Evolutionary conservation across 2,113 vertebrate genomes (phyloP), one percentile per base, ranked within the genome.

Genomic region (Catharus fuscescens): DNA sequence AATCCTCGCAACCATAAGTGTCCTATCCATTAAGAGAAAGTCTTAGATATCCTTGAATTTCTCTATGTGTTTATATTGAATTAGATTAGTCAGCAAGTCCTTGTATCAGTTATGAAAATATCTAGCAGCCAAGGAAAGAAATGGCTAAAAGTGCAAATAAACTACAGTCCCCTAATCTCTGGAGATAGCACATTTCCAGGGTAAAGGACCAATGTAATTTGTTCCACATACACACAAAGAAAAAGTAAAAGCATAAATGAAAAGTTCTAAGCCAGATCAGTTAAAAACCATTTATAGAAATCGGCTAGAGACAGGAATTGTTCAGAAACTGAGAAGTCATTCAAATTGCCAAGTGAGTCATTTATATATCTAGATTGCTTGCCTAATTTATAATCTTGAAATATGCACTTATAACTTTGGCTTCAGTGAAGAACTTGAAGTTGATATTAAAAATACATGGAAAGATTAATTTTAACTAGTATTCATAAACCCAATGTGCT

Each of bases 141-240:
- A 62, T n/a, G 29, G 20, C 10, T 78, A 64, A 84, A 84, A 86
- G 61, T 53, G 36, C 29, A 81, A 94, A 86, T 74, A 86, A 86
- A 84, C 62, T 71, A 52, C 44, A 81, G 48, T 67, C 14, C n/a
- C 38, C 29, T 93, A 92, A 93, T 95, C 61, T 89, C 80, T 85
- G 61, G 28, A 89, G 86, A 89, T 45, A 87, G 36, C 9, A 61
- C 25, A 50, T 67, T 76, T 79, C 61, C 53, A 65, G 40, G 15
- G 80, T 86, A 90, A 81, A 48, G 6, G 8, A 64, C 7, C 65
- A 71, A n/a, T 38, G 25, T 38, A 45, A 84, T 87, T 76, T 86
- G 32, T 79, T 78, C 50, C 2, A 0, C 62, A 18, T 48, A 36
- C 10, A 25, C 9, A 29, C 28, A 60, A 42, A 1, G 6, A 48